Evolutionary conservation across 2,888 invertebrate genomes (phyloP).

Genomic region (Alcis repandata): DNA sequence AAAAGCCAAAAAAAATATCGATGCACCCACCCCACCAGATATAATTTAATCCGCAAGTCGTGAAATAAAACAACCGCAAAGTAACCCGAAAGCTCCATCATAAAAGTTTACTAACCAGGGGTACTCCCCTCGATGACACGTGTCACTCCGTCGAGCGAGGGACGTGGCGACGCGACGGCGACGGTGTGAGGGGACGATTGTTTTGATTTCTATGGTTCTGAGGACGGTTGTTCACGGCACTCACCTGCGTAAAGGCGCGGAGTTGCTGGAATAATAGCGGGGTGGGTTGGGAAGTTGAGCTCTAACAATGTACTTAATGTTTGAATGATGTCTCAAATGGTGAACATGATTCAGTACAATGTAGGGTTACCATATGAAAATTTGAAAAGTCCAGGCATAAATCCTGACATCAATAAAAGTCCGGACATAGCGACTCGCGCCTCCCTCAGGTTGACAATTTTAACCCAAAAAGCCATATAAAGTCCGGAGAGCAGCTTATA

Average conservation of each 20-base stretch:
- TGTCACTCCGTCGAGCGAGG: conserved; percentile 19
- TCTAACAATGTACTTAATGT: neutral
- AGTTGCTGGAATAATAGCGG: neutral
- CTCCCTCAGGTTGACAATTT: too few species aligned
- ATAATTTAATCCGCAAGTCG: conserved; percentile 20
- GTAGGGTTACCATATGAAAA: too few species aligned
- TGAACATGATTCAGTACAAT: neutral
- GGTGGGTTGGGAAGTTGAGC: neutral
- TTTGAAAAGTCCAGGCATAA: too few species aligned
- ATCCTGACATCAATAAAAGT: too few species aligned
- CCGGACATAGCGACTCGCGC: too few species aligned
- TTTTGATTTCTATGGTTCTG: conserved; percentile 23
- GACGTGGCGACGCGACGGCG: conserved; percentile 14
- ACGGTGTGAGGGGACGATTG: conserved; percentile 12
- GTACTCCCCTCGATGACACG: conserved; percentile 20
- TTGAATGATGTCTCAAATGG: too few species aligned
- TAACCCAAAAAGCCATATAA: too few species aligned
- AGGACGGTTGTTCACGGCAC: conserved; percentile 10
- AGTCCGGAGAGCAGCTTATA: too few species aligned
- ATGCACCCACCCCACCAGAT: neutral
- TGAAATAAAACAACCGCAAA: conserved; percentile 12
- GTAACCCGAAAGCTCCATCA: conserved; percentile 16
- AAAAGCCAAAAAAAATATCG: neutral
- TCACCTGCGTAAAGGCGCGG: neutral
- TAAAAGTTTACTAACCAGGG: conserved; percentile 26